phyloP scores from a whole-genome alignment of 2,113 vertebrate species.

The Helogale parvula region DNA sequence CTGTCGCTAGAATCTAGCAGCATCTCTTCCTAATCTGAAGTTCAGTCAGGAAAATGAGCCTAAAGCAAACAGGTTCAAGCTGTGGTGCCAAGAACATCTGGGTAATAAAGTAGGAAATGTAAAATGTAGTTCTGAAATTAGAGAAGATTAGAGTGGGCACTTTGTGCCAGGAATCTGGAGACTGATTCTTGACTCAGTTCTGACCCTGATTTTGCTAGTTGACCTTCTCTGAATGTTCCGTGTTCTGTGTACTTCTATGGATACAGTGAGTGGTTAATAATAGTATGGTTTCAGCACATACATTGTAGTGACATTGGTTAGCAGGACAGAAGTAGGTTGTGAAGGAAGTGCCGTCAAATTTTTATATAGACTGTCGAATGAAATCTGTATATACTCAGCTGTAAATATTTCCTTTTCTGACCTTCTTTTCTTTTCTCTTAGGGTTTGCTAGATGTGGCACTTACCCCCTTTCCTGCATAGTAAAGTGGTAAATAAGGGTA shows the following conservation, averaged over 20 bases:
- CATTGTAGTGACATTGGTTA: background rate
- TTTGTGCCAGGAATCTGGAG: background rate
- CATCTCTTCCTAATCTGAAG: background rate
- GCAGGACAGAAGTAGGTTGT: background rate
- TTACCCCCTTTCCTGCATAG: background rate
- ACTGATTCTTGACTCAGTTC: background rate
- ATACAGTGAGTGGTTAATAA: background rate
- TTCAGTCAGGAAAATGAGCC: background rate
- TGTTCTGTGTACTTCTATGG: background rate
- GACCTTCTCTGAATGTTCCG: background rate
- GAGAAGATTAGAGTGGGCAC: background rate
- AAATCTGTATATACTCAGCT: background rate
- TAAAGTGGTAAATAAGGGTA: background rate
- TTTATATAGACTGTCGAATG: background rate
- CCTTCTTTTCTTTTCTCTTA: background rate
- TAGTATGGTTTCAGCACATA: background rate
- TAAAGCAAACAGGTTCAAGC: background rate
- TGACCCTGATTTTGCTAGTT: background rate
- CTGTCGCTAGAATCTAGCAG: background rate
- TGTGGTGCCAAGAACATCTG: background rate
- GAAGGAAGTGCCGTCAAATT: background rate
- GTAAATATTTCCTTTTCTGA: conserved; percentile 17
- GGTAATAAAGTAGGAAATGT: background rate
- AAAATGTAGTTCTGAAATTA: background rate
- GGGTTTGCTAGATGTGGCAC: conserved; percentile 1